A percentile compares a stretch with the other conserved stretches of the same genome.
Conservation (phyloP, 2,797 vertebrate genomes). For the Gambusia yucatana region DNA sequence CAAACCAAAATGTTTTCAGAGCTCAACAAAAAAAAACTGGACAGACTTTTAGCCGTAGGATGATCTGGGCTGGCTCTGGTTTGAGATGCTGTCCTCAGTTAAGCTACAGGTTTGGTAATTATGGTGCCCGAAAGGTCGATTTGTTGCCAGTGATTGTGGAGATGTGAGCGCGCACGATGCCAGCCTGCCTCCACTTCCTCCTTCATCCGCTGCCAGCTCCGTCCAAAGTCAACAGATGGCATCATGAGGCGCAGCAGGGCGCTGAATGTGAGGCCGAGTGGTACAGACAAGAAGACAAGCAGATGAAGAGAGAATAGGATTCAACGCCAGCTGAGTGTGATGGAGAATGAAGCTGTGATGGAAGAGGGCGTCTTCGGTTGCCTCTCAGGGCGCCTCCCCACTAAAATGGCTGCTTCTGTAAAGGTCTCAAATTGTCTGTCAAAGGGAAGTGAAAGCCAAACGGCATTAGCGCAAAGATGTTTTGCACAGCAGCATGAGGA, state of each 20-base stretch:
- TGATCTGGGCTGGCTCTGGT: conserved; percentile 13
- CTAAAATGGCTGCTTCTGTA: not conserved
- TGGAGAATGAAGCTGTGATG: conserved; percentile 4
- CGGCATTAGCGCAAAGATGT: not conserved
- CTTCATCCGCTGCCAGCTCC: conserved; percentile 28
- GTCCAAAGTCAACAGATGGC: conserved; percentile 72
- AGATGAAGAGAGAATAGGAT: conserved; percentile 7
- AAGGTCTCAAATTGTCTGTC: not conserved
- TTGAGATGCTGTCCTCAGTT: not conserved
- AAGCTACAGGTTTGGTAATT: conserved; percentile 15
- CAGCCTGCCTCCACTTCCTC: conserved; percentile 20
- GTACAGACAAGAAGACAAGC: conserved; percentile 22
- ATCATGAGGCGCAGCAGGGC: conserved; percentile 13
- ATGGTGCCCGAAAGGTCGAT: conserved; percentile 8
- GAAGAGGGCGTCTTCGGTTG: not conserved
- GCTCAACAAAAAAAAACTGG: not conserved
- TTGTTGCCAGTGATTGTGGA: conserved; percentile 7
- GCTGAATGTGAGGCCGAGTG: conserved; percentile 32
- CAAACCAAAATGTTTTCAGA: not conserved
- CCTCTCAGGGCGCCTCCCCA: not conserved
- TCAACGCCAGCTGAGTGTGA: not conserved
- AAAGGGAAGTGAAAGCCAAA: not conserved
- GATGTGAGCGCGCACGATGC: conserved; percentile 33
- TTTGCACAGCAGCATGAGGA: not conserved
- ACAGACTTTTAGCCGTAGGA: not conserved